Conservation (phyloP, 1,140 invertebrate genomes). For the Epicauta chinensis region DNA sequence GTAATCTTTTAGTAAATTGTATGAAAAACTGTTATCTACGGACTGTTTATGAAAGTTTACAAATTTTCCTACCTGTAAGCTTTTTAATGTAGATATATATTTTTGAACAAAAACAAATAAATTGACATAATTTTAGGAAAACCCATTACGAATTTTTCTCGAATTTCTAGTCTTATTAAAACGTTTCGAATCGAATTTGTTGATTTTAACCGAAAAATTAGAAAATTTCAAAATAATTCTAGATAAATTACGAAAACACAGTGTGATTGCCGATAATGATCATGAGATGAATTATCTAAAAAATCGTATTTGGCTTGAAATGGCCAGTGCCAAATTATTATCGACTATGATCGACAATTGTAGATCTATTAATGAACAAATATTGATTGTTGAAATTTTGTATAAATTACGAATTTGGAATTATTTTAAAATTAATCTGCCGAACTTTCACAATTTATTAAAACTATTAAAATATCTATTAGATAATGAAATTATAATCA, state of each 20-base stretch:
- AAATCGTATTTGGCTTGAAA: conserved; percentile 49
- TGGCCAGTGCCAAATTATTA: conserved; percentile 48
- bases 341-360: conserved; percentile 49
- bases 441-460: conserved; percentile 47
- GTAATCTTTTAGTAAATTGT: conserved; percentile 47
- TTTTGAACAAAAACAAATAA: neutral
- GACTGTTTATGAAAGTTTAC: conserved; percentile 51
- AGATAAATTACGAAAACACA: conserved; percentile 28
- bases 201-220: conserved; percentile 23
- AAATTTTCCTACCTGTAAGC: conserved; percentile 59
- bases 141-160: conserved; percentile 50
- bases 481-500: conserved; percentile 9
- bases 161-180: conserved; percentile 44
- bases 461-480: conserved; percentile 48
- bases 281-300: conserved; percentile 35
- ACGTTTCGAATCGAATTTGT: conserved; percentile 30
- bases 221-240: conserved; percentile 25
- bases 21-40: conserved; percentile 47
- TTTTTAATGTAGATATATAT: conserved; percentile 12
- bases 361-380: conserved; percentile 50
- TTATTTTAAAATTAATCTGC: conserved; percentile 47
- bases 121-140: conserved; percentile 46
- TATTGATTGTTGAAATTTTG: conserved; percentile 25
- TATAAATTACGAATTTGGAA: conserved; percentile 25
- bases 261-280: conserved; percentile 31